These are phyloP conservation scores for Girardinichthys multiradiatus DNA, from an alignment of 2,113 vertebrate species.

Conservation along the genomic window DNA sequence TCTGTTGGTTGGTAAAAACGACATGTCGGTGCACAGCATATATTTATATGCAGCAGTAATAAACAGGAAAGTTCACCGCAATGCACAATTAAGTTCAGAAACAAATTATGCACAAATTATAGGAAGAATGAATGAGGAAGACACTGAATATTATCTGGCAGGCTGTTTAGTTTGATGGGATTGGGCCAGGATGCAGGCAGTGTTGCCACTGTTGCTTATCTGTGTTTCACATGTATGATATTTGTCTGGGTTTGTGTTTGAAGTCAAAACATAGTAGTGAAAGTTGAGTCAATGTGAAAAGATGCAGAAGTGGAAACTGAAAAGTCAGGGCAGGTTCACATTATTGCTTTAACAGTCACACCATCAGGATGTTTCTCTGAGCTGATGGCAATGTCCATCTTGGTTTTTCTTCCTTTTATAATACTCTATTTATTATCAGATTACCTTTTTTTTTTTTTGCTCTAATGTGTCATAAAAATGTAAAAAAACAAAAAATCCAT, in stretches of 20 bases:
- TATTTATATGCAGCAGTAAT: too few species aligned
- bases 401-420: neutral
- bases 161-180: neutral
- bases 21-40: too few species aligned
- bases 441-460: neutral
- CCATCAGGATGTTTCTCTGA: neutral
- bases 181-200: neutral
- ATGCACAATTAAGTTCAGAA: too few species aligned
- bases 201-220: constrained; percentile 14
- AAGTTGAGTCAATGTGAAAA: constrained; percentile 68
- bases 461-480: neutral
- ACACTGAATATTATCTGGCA: neutral
- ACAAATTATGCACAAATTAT: too few species aligned
- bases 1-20: too few species aligned
- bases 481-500: neutral
- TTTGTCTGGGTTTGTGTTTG: constrained; percentile 27
- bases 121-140: neutral
- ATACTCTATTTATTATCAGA: neutral
- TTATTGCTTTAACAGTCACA: constrained; percentile 8
- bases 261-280: constrained; percentile 54
- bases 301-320: constrained; percentile 36
- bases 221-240: constrained; percentile 25
- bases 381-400: neutral
- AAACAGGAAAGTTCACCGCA: too few species aligned
- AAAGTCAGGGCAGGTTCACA: constrained; percentile 7